phyloP scores from a whole-genome alignment of 1,140 invertebrate species.

The Pogonus chalceus region DNA sequence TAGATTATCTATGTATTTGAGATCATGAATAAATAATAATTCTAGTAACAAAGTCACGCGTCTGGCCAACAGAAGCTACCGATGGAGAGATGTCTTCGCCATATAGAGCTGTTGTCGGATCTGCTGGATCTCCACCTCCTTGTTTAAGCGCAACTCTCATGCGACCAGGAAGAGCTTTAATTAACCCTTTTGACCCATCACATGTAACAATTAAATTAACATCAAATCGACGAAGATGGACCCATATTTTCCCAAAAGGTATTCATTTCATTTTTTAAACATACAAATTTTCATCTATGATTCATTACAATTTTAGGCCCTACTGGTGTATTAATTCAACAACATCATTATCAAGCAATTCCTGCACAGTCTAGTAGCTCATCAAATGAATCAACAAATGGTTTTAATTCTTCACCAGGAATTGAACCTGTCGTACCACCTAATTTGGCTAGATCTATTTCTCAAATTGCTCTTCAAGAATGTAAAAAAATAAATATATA shows the following conservation, averaged over 20 bases:
- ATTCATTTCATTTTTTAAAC: not conserved
- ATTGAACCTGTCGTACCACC: conserved; percentile 11
- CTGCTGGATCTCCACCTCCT: conserved; percentile 39
- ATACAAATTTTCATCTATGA: too few relatives aligned
- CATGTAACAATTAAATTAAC: conserved; percentile 94
- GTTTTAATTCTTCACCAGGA: conserved; percentile 14
- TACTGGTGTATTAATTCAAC: conserved; percentile 79
- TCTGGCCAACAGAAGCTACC: conserved; percentile 12
- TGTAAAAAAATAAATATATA: conserved; percentile 24
- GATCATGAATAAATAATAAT: not conserved
- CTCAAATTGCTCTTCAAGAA: conserved; percentile 37
- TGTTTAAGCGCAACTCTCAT: conserved; percentile 19
- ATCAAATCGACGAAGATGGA: conserved; percentile 93
- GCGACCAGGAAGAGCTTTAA: conserved; percentile 63
- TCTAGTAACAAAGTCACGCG: not conserved
- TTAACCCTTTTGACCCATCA: conserved; percentile 96
- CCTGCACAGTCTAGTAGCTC: conserved; percentile 42
- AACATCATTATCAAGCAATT: conserved; percentile 84
- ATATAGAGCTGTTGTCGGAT: conserved; percentile 44
- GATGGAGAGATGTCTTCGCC: conserved; percentile 45
- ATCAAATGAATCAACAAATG: conserved; percentile 25
- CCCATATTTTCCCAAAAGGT: conserved; percentile 97
- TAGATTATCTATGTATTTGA: too few relatives aligned
- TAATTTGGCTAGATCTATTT: conserved; percentile 31
- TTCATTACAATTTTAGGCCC: conserved; percentile 57